Percentiles rank a stretch among this genome's conserved stretches.
These are phyloP conservation scores for Mystacornis crossleyi DNA, from an alignment of 2,113 vertebrate genomes.

Conservation along the genomic window DNA sequence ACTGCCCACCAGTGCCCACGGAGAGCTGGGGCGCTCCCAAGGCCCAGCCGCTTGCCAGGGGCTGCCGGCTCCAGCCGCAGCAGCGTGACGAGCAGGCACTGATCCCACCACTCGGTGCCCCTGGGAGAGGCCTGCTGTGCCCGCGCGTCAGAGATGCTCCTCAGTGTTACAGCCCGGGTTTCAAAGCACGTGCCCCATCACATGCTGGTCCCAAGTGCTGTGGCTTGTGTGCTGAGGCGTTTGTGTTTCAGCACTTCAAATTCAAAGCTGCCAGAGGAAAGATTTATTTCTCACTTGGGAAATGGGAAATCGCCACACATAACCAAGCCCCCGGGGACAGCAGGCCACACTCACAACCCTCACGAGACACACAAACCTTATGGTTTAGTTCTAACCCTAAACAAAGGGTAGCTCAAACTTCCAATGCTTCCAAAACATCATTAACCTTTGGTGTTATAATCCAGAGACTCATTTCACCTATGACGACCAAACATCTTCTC, in stretches of 20 bases:
- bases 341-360: background rate
- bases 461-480: background rate
- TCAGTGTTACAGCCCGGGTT: too few relatives aligned
- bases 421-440: background rate
- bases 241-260: background rate
- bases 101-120: accelerated
- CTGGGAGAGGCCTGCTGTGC: background rate
- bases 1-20: accelerated
- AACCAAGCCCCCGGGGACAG: background rate
- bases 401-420: background rate
- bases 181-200: accelerated
- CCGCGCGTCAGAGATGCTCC: accelerated
- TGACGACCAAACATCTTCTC: background rate
- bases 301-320: background rate
- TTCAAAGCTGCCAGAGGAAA: background rate
- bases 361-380: background rate
- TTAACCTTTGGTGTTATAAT: background rate
- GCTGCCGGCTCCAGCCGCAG: background rate
- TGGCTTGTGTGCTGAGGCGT: background rate
- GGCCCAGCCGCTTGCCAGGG: background rate
- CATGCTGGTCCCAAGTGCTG: accelerated
- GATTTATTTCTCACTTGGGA: background rate
- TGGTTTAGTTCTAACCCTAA: background rate
- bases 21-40: background rate
- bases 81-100: accelerated